phyloP scores from a whole-genome alignment of 2,113 vertebrate species.

The Stegostoma tigrinum region DNA sequence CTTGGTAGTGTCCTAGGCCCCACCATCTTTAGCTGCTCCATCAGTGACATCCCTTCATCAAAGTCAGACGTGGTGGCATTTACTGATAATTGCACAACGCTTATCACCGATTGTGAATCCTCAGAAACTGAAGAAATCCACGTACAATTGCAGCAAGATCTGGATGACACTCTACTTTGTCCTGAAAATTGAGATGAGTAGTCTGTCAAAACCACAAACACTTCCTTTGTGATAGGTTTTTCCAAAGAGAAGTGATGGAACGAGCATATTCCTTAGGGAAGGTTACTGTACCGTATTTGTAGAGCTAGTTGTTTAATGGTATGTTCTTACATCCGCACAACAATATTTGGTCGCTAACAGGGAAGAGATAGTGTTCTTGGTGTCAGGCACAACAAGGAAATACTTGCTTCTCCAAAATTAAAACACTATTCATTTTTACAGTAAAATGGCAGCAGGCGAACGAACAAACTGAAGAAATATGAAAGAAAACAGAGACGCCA shows the following conservation, averaged over 20 bases:
- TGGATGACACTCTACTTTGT: no score
- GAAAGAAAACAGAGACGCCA: neutral
- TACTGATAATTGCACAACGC: no score
- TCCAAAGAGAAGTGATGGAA: neutral
- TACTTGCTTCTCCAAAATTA: neutral
- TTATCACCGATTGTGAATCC: no score
- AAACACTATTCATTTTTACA: neutral
- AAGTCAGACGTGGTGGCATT: no score
- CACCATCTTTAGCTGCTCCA: no score
- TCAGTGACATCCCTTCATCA: no score
- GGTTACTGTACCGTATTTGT: neutral
- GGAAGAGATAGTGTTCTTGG: neutral
- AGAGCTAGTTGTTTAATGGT: neutral
- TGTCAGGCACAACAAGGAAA: neutral
- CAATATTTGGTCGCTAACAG: neutral
- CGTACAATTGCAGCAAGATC: no score
- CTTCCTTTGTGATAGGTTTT: neutral
- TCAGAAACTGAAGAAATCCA: no score
- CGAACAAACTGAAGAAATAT: neutral
- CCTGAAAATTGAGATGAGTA: no score
- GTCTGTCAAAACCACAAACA: no score
- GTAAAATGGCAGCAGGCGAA: neutral
- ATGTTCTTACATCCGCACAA: neutral
- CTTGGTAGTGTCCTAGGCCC: no score
- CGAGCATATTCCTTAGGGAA: neutral